Evolutionary conservation across 2,113 vertebrate genomes (phyloP), one percentile per base, ranked within the genome.

Genomic region (Bubo bubo): DNA sequence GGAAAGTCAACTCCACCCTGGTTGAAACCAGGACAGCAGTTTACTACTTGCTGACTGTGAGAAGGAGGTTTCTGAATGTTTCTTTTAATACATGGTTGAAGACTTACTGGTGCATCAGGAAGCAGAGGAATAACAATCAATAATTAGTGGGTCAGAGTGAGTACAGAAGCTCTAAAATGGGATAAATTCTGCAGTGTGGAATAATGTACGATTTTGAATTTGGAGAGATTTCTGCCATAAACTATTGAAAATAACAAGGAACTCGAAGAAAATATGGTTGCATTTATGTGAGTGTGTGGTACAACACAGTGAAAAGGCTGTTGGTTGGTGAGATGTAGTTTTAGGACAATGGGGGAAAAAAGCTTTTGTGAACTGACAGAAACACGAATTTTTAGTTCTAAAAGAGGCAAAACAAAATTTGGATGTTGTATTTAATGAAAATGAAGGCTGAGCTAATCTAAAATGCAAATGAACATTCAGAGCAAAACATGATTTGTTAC

Each of bases 201-300:
- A 75, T 66, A 59, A 75, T 11, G 6, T 20, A 59, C 79, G 21
- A 64, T 52, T 67, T 89, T 79, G 3, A 71, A 26, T 88, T 58
- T 47, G 18, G 19, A 59, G 41, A 75, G 7, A 64, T 47, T 67
- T 82, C 20, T 86, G 14, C 14, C 10, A 10, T 26, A 13, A 35
- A 4, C 62, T 50, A 59, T 11, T 20, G 23, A 63, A 73, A 94
- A 72, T 55, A 82, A 43, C 8, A 67, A 75, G 24, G 26, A 79
- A 1, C 9, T 75, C 55, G 9, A 50, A 82, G 17, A 43, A 12
- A 55, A 26, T 0, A 41, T 6, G 1, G 1, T 34, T 58, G 7
- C 28, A 34, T 24, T 63, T 35, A 41, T 14, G 20, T 41, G 6
- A 16, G 7, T 27, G 6, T 58, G 32, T 56, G 16, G 7, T 53